These are phyloP conservation scores for Allobates femoralis DNA, from an alignment of 2,797 vertebrate species.

Conservation along the genomic window DNA sequence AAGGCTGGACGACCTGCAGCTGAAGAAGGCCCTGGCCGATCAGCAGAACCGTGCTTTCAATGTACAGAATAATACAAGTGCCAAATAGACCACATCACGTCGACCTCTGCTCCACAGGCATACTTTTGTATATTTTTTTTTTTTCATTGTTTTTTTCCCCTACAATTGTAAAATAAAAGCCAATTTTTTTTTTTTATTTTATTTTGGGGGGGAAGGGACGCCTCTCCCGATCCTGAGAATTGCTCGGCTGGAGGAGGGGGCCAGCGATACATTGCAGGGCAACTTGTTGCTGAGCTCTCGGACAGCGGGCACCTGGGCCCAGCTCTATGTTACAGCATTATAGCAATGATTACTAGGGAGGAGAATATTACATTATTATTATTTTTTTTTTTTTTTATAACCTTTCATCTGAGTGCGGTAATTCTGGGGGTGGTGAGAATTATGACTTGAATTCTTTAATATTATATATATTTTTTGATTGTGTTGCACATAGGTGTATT, in stretches of 20 bases:
- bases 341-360: constrained; percentile 82
- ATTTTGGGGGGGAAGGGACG: constrained; percentile 74
- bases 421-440: constrained; percentile 80
- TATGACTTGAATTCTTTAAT: constrained; percentile 85
- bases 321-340: constrained; percentile 85
- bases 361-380: constrained; percentile 69
- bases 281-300: constrained; percentile 23
- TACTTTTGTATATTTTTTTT: constrained; percentile 77
- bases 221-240: not conserved
- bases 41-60: constrained; percentile 85
- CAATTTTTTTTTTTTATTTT: constrained; percentile 78
- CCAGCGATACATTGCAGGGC: constrained; percentile 49
- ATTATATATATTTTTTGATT: constrained; percentile 72
- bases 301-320: not conserved
- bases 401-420: constrained; percentile 79
- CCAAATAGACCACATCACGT: constrained; percentile 77
- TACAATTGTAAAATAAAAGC: constrained; percentile 66
- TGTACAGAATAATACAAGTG: constrained; percentile 78
- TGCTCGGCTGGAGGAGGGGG: constrained; percentile 17
- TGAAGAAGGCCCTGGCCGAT: constrained; percentile 77
- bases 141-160: constrained; percentile 72
- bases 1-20: constrained; percentile 88
- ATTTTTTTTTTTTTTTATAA: constrained; percentile 67
- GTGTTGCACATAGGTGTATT: constrained; percentile 87
- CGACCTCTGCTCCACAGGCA: constrained; percentile 66